Base-by-base conservation (phyloP, 64 coral and sea anemone species). In the Pocillopora verrucosa region DNA sequence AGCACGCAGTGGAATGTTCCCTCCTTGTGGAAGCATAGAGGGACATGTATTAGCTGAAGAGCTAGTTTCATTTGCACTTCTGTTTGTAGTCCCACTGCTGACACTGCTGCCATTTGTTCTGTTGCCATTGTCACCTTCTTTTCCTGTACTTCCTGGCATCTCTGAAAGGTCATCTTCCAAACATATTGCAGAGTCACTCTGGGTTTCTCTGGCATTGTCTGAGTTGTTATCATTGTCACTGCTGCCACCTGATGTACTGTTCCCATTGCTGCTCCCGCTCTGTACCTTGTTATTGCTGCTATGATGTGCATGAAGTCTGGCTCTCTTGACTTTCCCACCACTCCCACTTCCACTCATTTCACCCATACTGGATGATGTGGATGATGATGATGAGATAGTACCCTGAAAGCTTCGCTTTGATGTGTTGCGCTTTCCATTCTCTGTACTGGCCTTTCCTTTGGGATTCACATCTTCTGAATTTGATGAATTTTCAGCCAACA, bases 171-270 rank as follows among this genome's bases (percentile, higher is more conserved):
- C 76, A 41, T 90, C 77, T 16, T 70, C 59, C 16, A 60, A 78
- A 41, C 82, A 91, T 61, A 76, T 89, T 51, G 92, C 88, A 6
- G 87, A 93, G 78, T 93, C 92, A 20, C 78, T 89, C 77, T 84
- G 80, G 60, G 73, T 81, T 83, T 93, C 92, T 24, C 80, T 60
- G 60, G 85, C 60, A 38, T 93, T 82, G 13, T 88, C 86, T 84
- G 92, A 93, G 61, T 87, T 89, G 73, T 76, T 84, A n/a, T 93
- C 92, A 89, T 93, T 88, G 10, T 77, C 86, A 77, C 63, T 80
- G n/a, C 88, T 82, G 65, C n/a, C 41, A 51, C 41, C 34, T 16
- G 34, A 84, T 36, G 70, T 61, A 12, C 15, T 62, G 65, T 73
- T 72, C 26, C 77, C 59, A 80, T 72, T 80, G 12, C 58, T 90